Percentiles rank a stretch among this genome's conserved stretches.
phyloP scores from a whole-genome alignment of 2,113 vertebrate species.

The Coptodon bakossiorum region DNA sequence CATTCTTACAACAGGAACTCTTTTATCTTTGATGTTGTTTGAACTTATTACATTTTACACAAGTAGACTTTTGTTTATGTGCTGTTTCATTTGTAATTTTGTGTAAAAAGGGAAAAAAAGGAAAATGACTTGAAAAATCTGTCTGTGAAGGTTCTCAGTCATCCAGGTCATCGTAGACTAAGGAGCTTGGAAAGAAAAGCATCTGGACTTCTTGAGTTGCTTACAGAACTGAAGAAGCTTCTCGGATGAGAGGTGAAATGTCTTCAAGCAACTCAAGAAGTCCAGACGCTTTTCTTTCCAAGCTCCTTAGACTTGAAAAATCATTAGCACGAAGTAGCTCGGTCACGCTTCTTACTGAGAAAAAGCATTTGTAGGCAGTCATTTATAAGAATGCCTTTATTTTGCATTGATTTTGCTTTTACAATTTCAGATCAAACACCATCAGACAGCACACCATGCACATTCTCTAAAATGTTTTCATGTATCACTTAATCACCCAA shows the following conservation, averaged over 20 bases:
- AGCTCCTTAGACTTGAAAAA: too few species aligned
- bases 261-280: too few species aligned
- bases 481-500: background rate
- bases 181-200: too few species aligned
- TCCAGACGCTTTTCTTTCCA: too few species aligned
- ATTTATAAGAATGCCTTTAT: background rate
- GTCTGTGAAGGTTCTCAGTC: too few species aligned
- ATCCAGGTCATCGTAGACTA: too few species aligned
- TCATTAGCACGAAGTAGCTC: background rate
- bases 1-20: background rate
- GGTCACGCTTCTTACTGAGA: background rate
- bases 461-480: background rate
- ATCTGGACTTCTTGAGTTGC: too few species aligned
- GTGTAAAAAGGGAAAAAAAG: background rate
- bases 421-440: background rate
- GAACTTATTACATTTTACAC: background rate
- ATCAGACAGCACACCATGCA: background rate
- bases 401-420: background rate
- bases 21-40: background rate
- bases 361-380: background rate
- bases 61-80: background rate
- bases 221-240: too few species aligned
- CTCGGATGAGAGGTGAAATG: too few species aligned
- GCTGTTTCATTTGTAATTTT: background rate
- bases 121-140: conserved; percentile 9